phyloP scores from a whole-genome alignment of 2,797 vertebrate genomes.

The Hydrocynus forskahlii region DNA sequence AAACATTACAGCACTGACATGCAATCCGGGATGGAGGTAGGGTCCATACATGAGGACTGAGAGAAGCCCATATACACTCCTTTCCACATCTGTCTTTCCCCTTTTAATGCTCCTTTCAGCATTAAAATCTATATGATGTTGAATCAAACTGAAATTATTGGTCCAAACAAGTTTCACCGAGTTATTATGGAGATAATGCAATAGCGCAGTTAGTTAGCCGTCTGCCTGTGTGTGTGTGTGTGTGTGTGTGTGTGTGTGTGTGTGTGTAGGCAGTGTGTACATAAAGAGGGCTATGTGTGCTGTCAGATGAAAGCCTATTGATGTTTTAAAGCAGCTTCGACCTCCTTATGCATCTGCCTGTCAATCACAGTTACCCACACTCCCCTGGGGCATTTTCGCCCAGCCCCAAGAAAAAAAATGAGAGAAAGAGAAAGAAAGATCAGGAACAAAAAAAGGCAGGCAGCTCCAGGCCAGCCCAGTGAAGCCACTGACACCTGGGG shows the following conservation, averaged over 20 bases:
- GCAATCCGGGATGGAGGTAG: background rate
- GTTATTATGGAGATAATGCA: background rate
- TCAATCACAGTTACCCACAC: constrained; percentile 76
- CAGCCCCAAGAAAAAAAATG: constrained; percentile 57
- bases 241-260: constrained; percentile 22
- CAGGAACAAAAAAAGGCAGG: constrained; percentile 44
- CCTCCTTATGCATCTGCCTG: constrained; percentile 80
- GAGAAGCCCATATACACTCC: background rate
- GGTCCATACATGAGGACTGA: background rate
- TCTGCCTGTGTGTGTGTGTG: constrained; percentile 12
- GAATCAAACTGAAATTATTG: background rate
- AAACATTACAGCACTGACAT: background rate
- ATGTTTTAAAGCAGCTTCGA: constrained; percentile 76
- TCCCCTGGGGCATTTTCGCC: constrained; percentile 75
- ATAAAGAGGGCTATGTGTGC: constrained; percentile 39
- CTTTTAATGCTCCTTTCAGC: background rate
- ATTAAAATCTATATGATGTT: background rate
- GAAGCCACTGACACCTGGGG: constrained; percentile 75
- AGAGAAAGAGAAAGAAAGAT: constrained; percentile 47
- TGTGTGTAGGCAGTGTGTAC: constrained; percentile 22
- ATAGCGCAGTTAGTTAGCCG: background rate
- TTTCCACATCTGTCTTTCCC: background rate
- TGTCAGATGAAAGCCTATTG: constrained; percentile 55
- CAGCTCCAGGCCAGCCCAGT: constrained; percentile 65
- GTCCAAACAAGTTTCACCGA: background rate